phyloP scores from a whole-genome alignment of 2,113 vertebrate species.

The Indri indri region DNA sequence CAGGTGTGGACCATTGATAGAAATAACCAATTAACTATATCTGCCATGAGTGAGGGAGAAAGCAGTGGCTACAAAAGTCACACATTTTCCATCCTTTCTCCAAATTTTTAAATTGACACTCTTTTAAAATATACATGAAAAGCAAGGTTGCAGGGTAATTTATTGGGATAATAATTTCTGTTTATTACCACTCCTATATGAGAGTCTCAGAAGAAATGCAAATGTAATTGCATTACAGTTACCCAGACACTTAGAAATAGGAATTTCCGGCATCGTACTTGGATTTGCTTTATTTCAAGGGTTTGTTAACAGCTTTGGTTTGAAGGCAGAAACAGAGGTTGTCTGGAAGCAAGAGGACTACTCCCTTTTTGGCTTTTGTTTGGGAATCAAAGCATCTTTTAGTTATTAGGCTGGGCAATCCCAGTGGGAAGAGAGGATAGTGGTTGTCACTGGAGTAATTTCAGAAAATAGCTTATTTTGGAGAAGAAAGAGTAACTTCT shows the following conservation, averaged over 20 bases:
- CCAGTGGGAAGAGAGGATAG: neutral
- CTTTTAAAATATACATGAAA: neutral
- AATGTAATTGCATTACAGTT: neutral
- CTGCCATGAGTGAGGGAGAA: neutral
- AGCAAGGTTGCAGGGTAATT: neutral
- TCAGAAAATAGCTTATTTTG: neutral
- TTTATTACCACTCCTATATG: neutral
- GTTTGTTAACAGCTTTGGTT: neutral
- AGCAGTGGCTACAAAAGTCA: neutral
- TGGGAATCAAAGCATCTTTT: neutral
- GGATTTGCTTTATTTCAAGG: neutral
- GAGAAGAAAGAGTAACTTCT: neutral
- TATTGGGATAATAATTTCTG: neutral
- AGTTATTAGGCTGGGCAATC: neutral
- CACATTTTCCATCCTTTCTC: neutral
- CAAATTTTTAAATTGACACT: neutral
- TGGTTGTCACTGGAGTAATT: neutral
- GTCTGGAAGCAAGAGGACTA: neutral
- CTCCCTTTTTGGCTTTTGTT: neutral
- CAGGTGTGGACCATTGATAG: neutral
- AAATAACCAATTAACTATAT: neutral
- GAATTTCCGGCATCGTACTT: neutral
- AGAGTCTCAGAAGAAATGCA: constrained; percentile 7
- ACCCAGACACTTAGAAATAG: neutral
- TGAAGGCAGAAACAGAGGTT: neutral